A percentile compares a stretch with the other conserved stretches of the same genome.
Evolutionary conservation across 2,797 vertebrate genomes (phyloP).

Genomic region (Tragelaphus oryx): DNA sequence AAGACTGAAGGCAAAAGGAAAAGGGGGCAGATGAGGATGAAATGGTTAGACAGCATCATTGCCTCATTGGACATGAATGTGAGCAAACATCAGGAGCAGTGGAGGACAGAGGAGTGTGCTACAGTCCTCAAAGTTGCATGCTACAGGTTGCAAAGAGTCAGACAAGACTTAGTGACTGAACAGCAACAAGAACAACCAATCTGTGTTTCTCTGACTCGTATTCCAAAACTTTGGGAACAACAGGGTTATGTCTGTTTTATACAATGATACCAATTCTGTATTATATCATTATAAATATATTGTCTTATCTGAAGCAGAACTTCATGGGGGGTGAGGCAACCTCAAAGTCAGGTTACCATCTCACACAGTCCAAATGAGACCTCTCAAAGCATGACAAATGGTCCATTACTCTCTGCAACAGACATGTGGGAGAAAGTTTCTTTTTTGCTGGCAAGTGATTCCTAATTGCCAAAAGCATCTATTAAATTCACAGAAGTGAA

Average conservation of each 20-base stretch:
- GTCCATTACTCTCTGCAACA: constrained; percentile 45
- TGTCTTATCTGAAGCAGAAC: background rate
- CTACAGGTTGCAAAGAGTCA: background rate
- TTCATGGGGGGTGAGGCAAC: background rate
- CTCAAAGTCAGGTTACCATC: background rate
- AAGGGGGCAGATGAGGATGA: background rate
- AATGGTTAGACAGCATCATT: background rate
- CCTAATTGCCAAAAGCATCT: constrained; percentile 51
- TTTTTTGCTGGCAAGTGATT: constrained; percentile 48
- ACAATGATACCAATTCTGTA: background rate
- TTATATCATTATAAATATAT: background rate
- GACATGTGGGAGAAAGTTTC: constrained; percentile 16
- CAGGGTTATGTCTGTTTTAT: background rate
- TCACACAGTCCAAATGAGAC: background rate
- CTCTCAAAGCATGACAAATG: constrained; percentile 38
- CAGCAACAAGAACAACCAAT: background rate
- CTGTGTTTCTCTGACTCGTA: background rate
- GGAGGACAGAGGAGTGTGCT: background rate
- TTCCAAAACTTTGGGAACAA: background rate
- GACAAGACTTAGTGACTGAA: background rate
- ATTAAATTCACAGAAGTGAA: constrained; percentile 69
- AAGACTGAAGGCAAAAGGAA: background rate
- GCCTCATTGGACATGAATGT: background rate
- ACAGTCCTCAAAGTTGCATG: background rate
- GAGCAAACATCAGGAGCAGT: background rate